Percentiles rank a stretch among this genome's conserved stretches.
phyloP scores from a whole-genome alignment of 2,888 invertebrate species.

The Mesorhabditis sp. region DNA sequence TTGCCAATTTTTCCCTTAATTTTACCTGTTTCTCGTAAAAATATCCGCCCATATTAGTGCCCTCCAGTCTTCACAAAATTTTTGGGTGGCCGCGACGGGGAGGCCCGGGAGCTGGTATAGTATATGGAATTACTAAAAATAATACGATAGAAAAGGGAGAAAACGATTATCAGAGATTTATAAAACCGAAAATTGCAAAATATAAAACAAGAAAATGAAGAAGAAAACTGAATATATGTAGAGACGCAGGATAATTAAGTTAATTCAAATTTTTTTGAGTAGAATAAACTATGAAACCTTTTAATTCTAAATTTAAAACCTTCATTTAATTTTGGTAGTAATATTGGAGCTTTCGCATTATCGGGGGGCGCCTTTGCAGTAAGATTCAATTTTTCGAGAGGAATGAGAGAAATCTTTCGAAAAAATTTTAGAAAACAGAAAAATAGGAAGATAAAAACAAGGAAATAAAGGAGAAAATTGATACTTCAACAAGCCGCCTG shows the following conservation, averaged over 20 bases:
- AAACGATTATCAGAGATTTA: too few species aligned
- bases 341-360: too few species aligned
- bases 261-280: too few species aligned
- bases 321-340: too few species aligned
- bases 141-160: too few species aligned
- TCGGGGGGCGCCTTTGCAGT: neutral
- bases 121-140: too few species aligned
- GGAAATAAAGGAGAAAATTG: neutral
- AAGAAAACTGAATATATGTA: neutral
- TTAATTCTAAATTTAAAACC: too few species aligned
- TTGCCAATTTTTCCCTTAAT: neutral
- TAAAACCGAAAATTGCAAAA: neutral
- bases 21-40: neutral
- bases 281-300: too few species aligned
- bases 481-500: neutral
- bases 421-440: neutral
- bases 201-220: conserved; percentile 2
- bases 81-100: neutral
- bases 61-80: neutral
- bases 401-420: neutral
- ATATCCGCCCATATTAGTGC: neutral
- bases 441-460: neutral
- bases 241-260: too few species aligned
- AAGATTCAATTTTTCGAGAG: neutral
- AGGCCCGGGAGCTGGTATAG: too few species aligned